Conservation (phyloP, 2,888 invertebrate genomes). For the Andrena praecox region DNA sequence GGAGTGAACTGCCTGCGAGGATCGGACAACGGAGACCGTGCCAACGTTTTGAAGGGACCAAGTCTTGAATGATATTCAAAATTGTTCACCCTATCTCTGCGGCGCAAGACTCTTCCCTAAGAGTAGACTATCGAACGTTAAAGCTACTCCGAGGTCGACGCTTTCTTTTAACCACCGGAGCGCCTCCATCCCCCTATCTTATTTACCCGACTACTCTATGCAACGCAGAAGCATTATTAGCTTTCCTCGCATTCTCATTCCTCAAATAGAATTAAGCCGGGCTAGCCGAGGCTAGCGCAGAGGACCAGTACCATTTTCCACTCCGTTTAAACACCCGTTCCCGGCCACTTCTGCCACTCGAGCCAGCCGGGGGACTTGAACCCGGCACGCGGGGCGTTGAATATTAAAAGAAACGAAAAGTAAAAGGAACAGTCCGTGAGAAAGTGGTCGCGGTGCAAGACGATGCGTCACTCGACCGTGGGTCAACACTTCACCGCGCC, state of each 20-base stretch:
- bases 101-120: too few relatives aligned
- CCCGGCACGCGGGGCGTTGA: neutral
- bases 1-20: too few relatives aligned
- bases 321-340: slow-evolving; percentile 17
- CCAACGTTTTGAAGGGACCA: too few relatives aligned
- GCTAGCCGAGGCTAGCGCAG: neutral
- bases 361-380: neutral
- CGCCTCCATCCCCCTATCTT: neutral
- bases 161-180: neutral
- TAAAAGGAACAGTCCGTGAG: neutral
- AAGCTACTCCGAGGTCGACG: neutral
- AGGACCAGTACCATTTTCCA: neutral
- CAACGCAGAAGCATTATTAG: slow-evolving; percentile 11
- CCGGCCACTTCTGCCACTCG: neutral
- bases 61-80: too few relatives aligned
- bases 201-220: slow-evolving; percentile 1
- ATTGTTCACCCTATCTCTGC: too few relatives aligned
- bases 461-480: slow-evolving; percentile 9
- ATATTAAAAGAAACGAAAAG: slow-evolving; percentile 18
- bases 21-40: too few relatives aligned
- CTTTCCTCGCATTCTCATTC: slow-evolving; percentile 15
- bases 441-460: slow-evolving; percentile 14
- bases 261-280: slow-evolving; percentile 21
- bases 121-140: too few relatives aligned
- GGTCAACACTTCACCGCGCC: slow-evolving; percentile 16